Conservation (phyloP, 2,797 vertebrate species). For the Rallus crepitans region DNA sequence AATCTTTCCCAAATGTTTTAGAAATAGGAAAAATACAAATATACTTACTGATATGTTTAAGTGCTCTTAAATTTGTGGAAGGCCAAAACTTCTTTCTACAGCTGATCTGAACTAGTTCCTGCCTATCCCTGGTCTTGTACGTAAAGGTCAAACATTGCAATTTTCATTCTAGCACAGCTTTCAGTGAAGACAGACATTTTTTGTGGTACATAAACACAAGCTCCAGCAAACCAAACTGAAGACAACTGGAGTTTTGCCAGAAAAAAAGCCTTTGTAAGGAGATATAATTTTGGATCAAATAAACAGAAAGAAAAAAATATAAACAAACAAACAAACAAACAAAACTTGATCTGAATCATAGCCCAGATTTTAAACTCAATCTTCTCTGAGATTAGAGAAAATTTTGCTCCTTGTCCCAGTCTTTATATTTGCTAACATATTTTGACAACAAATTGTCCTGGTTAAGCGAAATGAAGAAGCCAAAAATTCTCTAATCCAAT, state of each 20-base stretch:
- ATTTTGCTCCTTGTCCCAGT: background rate
- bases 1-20: background rate
- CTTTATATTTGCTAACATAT: conserved; percentile 8
- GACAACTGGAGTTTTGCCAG: background rate
- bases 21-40: background rate
- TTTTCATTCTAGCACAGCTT: background rate
- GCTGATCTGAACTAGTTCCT: background rate
- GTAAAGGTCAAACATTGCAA: background rate
- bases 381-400: conserved; percentile 25
- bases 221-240: conserved; percentile 29
- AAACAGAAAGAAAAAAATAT: background rate
- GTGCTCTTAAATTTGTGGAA: background rate
- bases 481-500: background rate
- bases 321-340: background rate
- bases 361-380: background rate
- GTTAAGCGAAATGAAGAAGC: background rate
- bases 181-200: background rate
- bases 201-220: background rate
- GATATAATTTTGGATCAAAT: conserved; percentile 19
- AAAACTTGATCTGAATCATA: background rate
- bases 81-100: background rate
- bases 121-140: background rate
- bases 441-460: conserved; percentile 38
- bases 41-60: background rate
- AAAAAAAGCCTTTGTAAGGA: background rate